Percentiles rank a stretch among this genome's conserved stretches.
Evolutionary conservation across 2,113 vertebrate genomes (phyloP).

Genomic region (Ciconia stormi): DNA sequence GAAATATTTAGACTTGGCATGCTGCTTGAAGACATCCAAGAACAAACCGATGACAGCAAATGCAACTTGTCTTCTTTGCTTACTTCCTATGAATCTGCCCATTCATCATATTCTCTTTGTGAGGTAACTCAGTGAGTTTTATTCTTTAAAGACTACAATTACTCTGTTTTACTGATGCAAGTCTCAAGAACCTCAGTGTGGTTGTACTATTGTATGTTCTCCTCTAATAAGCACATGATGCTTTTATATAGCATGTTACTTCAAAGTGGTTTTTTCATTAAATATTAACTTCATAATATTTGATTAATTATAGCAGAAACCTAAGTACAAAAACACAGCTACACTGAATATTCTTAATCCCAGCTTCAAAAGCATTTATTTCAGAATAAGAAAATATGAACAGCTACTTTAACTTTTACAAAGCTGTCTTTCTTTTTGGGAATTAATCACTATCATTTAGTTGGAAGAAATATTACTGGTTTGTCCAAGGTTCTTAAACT

Average conservation of each 20-base stretch:
- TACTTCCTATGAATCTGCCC: not conserved
- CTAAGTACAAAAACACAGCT: not conserved
- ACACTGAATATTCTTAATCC: not conserved
- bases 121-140: conserved; percentile 75
- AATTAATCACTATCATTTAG: not conserved
- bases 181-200: not conserved
- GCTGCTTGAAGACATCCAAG: conserved; percentile 83
- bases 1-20: conserved; percentile 86
- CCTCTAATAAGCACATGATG: not conserved
- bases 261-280: not conserved
- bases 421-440: not conserved
- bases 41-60: conserved; percentile 76
- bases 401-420: not conserved
- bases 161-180: not conserved
- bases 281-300: not conserved
- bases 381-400: not conserved
- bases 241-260: not conserved
- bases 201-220: not conserved
- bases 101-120: conserved; percentile 4
- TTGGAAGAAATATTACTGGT: not conserved
- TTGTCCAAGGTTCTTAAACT: not conserved
- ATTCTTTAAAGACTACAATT: not conserved
- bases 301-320: not conserved
- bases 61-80: conserved; percentile 19
- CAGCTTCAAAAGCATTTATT: not conserved